Conservation (phyloP, 2,888 invertebrate genomes). For the Drosophila incognita region DNA sequence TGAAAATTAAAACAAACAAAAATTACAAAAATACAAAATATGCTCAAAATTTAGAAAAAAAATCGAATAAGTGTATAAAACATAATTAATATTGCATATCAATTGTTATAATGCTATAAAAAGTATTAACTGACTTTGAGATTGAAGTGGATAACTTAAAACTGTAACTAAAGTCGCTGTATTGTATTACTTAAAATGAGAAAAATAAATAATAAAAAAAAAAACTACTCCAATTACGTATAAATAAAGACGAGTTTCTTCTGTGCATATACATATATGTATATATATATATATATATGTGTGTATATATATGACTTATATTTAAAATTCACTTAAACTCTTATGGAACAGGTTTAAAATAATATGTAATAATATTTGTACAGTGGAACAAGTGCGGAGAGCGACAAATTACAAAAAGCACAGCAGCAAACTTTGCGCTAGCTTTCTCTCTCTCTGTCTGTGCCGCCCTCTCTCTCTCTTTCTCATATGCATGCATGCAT, state of each 20-base stretch:
- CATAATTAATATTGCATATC: background rate
- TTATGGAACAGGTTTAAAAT: constrained; percentile 45
- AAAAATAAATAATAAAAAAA: background rate
- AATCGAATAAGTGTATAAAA: background rate
- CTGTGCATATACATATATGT: constrained; percentile 11
- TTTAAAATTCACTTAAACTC: constrained; percentile 27
- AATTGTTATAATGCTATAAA: background rate
- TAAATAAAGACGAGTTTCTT: constrained; percentile 2
- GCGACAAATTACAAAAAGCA: constrained; percentile 5
- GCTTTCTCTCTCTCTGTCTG: background rate
- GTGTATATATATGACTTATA: constrained; percentile 22
- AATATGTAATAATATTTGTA: constrained; percentile 55
- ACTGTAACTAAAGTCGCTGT: background rate
- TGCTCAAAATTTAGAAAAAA: background rate
- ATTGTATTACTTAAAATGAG: background rate
- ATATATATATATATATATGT: background rate
- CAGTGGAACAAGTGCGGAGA: constrained; percentile 45
- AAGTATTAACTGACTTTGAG: background rate
- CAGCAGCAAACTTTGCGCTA: background rate
- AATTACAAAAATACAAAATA: background rate
- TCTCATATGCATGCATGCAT: background rate
- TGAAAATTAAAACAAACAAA: background rate
- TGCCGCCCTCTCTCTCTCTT: background rate
- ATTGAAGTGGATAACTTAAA: background rate
- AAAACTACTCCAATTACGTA: constrained; percentile 3